phyloP scores from a whole-genome alignment of 2,888 invertebrate species.

The Drosophila affinis region DNA sequence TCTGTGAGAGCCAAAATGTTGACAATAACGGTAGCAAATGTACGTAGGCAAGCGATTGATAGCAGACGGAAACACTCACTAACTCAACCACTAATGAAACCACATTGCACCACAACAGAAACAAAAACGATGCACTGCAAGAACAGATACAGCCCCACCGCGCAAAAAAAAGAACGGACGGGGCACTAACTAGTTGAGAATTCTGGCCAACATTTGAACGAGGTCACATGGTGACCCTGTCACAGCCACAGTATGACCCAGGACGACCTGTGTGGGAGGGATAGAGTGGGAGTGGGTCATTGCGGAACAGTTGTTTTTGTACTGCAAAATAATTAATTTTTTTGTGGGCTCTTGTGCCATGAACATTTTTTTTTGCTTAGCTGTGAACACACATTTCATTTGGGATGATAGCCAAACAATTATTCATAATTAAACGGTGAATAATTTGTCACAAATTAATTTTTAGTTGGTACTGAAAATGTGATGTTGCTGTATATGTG shows the following conservation, averaged over 20 bases:
- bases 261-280: constrained; percentile 5
- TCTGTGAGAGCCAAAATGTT: constrained; percentile 20
- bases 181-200: constrained; percentile 43
- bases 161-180: constrained; percentile 5
- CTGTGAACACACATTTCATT: constrained; percentile 18
- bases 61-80: constrained; percentile 18
- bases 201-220: constrained; percentile 42
- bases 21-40: constrained; percentile 31
- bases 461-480: neutral
- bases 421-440: constrained; percentile 8
- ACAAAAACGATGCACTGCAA: constrained; percentile 4
- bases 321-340: constrained; percentile 44
- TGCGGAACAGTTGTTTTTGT: constrained; percentile 24
- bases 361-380: constrained; percentile 34
- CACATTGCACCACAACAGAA: constrained; percentile 39
- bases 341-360: constrained; percentile 42
- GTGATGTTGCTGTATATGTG: neutral
- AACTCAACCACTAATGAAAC: constrained; percentile 45
- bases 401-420: constrained; percentile 20
- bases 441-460: constrained; percentile 12
- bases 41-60: neutral
- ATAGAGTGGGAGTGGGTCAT: neutral
- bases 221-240: constrained; percentile 27
- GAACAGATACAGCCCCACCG: constrained; percentile 3
- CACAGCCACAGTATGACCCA: neutral